Evolutionary conservation across 2,888 invertebrate genomes (phyloP).

Genomic region (Theretra japonica): DNA sequence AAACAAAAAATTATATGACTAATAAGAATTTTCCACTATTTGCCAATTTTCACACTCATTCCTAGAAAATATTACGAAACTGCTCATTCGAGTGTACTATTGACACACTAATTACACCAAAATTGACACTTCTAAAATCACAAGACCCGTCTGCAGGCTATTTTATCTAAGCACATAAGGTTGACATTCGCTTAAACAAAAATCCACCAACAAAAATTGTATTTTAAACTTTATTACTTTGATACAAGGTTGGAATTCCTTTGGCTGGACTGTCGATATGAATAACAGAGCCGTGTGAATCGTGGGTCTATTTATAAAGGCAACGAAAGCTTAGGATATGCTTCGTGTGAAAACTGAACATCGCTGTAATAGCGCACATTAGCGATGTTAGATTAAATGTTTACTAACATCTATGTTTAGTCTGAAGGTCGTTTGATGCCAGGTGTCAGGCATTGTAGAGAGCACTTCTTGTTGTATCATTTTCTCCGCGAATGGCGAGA

Average conservation of each 20-base stretch:
- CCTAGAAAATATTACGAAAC: slow-evolving; percentile 20
- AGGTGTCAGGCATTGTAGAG: not conserved
- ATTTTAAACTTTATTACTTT: not conserved
- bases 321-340: slow-evolving; percentile 31
- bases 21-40: not conserved
- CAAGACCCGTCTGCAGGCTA: not conserved
- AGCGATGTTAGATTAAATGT: slow-evolving; percentile 24
- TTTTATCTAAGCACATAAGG: not conserved
- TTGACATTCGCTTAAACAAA: not conserved
- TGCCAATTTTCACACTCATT: slow-evolving; percentile 16
- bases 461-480: not conserved
- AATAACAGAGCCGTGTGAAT: slow-evolving; percentile 33
- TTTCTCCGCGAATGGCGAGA: no score
- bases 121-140: not conserved
- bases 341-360: slow-evolving; percentile 7
- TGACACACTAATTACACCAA: slow-evolving; percentile 18
- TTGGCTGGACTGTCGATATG: not conserved
- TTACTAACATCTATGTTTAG: slow-evolving; percentile 29
- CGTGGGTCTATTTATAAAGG: slow-evolving; percentile 35
- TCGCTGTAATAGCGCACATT: slow-evolving; percentile 23
- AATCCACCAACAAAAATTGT: not conserved
- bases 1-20: not conserved
- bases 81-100: slow-evolving; percentile 3
- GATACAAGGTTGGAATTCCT: not conserved
- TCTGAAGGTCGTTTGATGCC: slow-evolving; percentile 24